Evolutionary conservation across 2,888 invertebrate species (phyloP), one percentile per base, ranked within the genome.

Genomic region (Fragum fragum): DNA sequence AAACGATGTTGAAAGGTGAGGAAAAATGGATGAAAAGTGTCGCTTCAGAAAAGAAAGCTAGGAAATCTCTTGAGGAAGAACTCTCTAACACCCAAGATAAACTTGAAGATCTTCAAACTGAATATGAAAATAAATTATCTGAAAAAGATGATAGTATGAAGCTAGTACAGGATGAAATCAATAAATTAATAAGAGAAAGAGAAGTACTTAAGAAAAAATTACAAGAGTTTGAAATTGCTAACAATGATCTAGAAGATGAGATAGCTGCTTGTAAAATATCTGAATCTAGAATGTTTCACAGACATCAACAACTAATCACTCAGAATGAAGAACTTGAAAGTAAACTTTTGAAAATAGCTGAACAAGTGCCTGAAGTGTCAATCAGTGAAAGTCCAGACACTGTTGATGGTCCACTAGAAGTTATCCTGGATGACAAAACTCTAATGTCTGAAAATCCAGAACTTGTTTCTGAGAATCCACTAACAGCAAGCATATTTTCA

Each of bases 31-130:
- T 86, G 81, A 81, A 86, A 71, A 86, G 84, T 79, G 72, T 89
- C 29, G 79, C 86, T 29, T 77, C 88, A 21, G 77, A 88, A 52
- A 85, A 86, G 42, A 84, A 83, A 53, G 81, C 84, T 28, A 61
- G 87, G 28, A 76, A 82, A 52, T 91, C 90, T 52, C 76, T 90
- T 70, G 87, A 89, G 39, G 82, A 76, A 26, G 89, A 91, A 70
- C 81, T 90, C 29, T 81, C 85, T 53, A 80, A 76, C 6, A 88
- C 89, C 36, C 88, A 90, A 68, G 86, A 89, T 57, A 91, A 88
- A 82, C 75, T 90, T 9, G 86, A 90, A 68, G 89, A 90, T 29
- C 79, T 90, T n/a, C 89, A 91, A 76, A 83, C 87, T 39, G 90
- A 91, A 42, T 89, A 89, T 87, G 89, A 90, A 83, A 55, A 73